A percentile compares a stretch with the other conserved stretches of the same genome.
Evolutionary conservation across 2,888 invertebrate species (phyloP).

Genomic region (Hartigia nigra): DNA sequence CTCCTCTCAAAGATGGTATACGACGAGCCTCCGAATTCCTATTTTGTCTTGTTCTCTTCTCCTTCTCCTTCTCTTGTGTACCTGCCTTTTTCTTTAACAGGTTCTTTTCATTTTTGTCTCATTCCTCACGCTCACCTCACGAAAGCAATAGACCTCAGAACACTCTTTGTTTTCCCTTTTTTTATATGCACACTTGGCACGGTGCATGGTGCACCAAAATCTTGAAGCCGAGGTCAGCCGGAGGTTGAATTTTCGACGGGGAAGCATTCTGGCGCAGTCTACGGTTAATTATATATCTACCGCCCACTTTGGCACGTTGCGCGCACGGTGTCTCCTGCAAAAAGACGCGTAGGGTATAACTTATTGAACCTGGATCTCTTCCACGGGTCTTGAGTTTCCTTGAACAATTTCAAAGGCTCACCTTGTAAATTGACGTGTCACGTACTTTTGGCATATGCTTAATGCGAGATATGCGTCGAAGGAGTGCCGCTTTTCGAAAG

Average conservation of each 20-base stretch:
- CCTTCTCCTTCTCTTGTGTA: neutral
- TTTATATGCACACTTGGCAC: neutral
- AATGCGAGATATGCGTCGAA: neutral
- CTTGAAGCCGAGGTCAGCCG: slow-evolving; percentile 30
- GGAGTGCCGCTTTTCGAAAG: neutral
- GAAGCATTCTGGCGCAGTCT: slow-evolving; percentile 37
- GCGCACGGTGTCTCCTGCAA: neutral
- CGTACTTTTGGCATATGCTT: neutral
- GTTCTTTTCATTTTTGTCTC: neutral
- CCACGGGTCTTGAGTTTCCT: neutral
- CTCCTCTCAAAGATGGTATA: neutral
- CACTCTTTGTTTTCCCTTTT: neutral
- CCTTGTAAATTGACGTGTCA: neutral
- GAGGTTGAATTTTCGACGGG: slow-evolving; percentile 38
- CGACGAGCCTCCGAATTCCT: slow-evolving; percentile 11
- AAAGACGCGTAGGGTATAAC: neutral
- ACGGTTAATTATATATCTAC: slow-evolving; percentile 28
- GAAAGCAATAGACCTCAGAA: neutral
- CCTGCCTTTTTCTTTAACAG: neutral
- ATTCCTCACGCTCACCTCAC: neutral
- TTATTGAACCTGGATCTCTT: neutral
- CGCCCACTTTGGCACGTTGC: neutral
- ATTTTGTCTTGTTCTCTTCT: neutral
- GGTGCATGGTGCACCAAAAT: slow-evolving; percentile 15
- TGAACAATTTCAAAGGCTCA: neutral